phyloP scores from a whole-genome alignment of 2,888 invertebrate species.

The Eupithecia tripunctaria region DNA sequence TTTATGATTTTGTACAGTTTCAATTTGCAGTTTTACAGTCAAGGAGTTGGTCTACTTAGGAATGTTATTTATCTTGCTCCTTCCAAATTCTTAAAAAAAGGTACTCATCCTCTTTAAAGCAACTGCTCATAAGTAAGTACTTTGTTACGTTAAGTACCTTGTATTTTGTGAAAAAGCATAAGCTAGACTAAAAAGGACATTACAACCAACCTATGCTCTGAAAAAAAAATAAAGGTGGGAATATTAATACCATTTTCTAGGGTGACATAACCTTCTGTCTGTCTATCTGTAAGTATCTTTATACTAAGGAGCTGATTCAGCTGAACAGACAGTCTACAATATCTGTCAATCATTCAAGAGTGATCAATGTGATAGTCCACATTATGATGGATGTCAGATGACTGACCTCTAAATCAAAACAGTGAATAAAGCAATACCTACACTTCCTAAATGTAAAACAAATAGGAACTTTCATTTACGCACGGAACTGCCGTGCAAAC shows the following conservation, averaged over 20 bases:
- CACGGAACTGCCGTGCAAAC: conserved; percentile 67
- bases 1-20: conserved; percentile 2
- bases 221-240: background rate
- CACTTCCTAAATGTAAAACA: conserved; percentile 58
- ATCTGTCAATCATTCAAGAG: background rate
- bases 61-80: background rate
- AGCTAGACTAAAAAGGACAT: background rate
- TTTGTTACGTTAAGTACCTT: background rate
- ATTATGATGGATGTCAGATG: conserved; percentile 9
- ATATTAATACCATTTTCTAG: background rate
- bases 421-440: conserved; percentile 42
- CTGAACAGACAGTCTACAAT: background rate
- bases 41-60: background rate
- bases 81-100: background rate
- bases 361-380: background rate
- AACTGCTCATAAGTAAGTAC: background rate
- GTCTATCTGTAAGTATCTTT: background rate
- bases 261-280: background rate
- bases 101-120: background rate
- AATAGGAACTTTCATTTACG: conserved; percentile 71
- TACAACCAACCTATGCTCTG: background rate
- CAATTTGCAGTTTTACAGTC: background rate
- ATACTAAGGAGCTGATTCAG: background rate
- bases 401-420: conserved; percentile 16
- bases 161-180: background rate